phyloP scores from a whole-genome alignment of 2,888 invertebrate genomes.

The Eristalis tenax region DNA sequence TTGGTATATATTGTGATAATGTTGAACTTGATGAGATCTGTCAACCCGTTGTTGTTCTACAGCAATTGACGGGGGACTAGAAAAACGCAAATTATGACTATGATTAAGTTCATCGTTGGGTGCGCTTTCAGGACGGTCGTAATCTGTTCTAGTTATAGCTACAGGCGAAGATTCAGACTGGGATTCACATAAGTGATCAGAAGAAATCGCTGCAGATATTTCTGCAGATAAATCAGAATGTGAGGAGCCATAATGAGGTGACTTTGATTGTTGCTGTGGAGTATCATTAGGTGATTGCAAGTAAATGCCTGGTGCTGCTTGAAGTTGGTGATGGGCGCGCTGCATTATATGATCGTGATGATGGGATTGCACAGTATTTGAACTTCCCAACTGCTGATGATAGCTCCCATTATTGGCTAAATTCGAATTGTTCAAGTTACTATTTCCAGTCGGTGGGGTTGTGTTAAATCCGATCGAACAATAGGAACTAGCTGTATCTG shows the following conservation, averaged over 20 bases:
- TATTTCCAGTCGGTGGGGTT: constrained; percentile 73
- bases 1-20: constrained; percentile 78
- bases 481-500: constrained; percentile 76
- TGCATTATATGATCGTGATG: constrained; percentile 65
- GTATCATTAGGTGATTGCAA: constrained; percentile 58
- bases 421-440: constrained; percentile 45
- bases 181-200: constrained; percentile 84
- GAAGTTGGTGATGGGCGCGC: constrained; percentile 58
- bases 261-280: constrained; percentile 72
- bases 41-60: constrained; percentile 74
- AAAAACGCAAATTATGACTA: constrained; percentile 82
- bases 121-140: constrained; percentile 87
- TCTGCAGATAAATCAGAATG: constrained; percentile 89
- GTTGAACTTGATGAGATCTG: constrained; percentile 77
- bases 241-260: constrained; percentile 83
- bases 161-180: constrained; percentile 84
- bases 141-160: constrained; percentile 87
- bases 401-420: constrained; percentile 37
- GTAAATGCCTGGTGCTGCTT: constrained; percentile 57
- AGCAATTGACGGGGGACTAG: constrained; percentile 77
- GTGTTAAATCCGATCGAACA: constrained; percentile 52
- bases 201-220: constrained; percentile 89
- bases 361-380: constrained; percentile 58
- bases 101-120: constrained; percentile 77
- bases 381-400: constrained; percentile 71